A percentile compares a stretch with the other conserved stretches of the same genome.
These are phyloP conservation scores for Phoxinus dragarum DNA, from an alignment of 2,797 vertebrate genomes.

Conservation along the genomic window DNA sequence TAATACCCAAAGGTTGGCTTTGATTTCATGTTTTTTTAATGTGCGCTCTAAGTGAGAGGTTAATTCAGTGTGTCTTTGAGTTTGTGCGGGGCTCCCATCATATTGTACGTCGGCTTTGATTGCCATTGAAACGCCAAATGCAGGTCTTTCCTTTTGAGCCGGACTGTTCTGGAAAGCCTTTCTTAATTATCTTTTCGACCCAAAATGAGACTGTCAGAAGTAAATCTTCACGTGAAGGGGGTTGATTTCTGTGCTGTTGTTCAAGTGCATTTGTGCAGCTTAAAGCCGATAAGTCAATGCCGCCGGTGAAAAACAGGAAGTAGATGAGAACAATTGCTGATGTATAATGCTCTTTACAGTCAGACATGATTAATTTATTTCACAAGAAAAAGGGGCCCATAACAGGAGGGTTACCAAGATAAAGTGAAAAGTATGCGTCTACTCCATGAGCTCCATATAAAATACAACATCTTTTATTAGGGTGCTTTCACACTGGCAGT, in stretches of 20 bases:
- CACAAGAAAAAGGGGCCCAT: background rate
- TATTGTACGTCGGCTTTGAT: constrained; percentile 57
- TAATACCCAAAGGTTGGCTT: constrained; percentile 30
- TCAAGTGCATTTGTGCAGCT: constrained; percentile 22
- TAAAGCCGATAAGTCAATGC: constrained; percentile 1
- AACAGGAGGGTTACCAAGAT: background rate
- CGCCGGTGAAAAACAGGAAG: background rate
- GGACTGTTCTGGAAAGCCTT: constrained; percentile 51
- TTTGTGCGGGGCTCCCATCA: constrained; percentile 45
- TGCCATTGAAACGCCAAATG: constrained; percentile 53
- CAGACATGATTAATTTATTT: constrained; percentile 4
- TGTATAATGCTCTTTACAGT: constrained; percentile 8
- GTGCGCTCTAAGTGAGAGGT: background rate
- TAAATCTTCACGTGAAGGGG: constrained; percentile 56
- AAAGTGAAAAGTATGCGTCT: background rate
- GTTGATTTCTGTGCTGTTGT: constrained; percentile 48
- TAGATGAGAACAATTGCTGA: background rate
- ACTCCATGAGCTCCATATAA: background rate
- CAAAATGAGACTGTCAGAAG: constrained; percentile 52
- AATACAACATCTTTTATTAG: background rate
- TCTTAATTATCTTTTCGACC: constrained; percentile 62
- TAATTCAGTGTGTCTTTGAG: constrained; percentile 40
- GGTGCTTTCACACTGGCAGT: background rate
- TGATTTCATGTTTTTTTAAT: constrained; percentile 25
- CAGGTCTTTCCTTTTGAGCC: constrained; percentile 50